Base-by-base conservation (phyloP, 2,797 vertebrate genomes). In the Labeo calbasu region DNA sequence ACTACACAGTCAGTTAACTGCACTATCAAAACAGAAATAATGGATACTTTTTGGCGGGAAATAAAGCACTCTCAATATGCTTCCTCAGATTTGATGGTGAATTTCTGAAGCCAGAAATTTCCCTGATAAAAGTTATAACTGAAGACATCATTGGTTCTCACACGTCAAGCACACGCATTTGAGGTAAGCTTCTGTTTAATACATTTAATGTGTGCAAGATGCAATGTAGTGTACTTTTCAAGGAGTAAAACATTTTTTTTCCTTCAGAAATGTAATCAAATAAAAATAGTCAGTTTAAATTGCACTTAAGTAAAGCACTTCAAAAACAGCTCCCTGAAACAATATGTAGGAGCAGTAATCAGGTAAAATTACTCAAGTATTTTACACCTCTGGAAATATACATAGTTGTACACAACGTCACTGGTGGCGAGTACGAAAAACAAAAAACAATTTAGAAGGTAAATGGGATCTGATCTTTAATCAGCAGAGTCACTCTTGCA, bases 391-490 rank as follows among this genome's bases (percentile, higher is more conserved):
- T 32, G 25, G 14, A 32, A 65, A 43, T 36, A 28, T 28, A 28
- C 1, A 2, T 25, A 28, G 13, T 14, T 63, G 59, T 75, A 4
- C 17, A 55, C 10, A 21, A 32, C 25, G 43, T n/a, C 19, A 32
- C 12, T 15, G 2, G 14, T 21, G 7, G 59, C 10, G 53, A 61
- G 40, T 32, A 46, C 13, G 40, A 65, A 78, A 63, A 63, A 50
- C 43, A 66, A 53, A 51, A 43, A 61, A 11, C 13, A 6, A 40
- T 50, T 65, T 46, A 65, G 15, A 23, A 63, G 46, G 25, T 82
- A 63, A 75, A 75, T 53, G 46, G 11, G 5, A 66, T 73, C 57
- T 51, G 69, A 73, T 57, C 43, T 82, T 50, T 82, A 73, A 82
- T 65, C 55, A 59, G 43, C 17, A 48, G 53, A 81, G 55, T 51